Evolutionary conservation across 2,888 invertebrate genomes (phyloP).

Genomic region (Sabellastarte sp.): DNA sequence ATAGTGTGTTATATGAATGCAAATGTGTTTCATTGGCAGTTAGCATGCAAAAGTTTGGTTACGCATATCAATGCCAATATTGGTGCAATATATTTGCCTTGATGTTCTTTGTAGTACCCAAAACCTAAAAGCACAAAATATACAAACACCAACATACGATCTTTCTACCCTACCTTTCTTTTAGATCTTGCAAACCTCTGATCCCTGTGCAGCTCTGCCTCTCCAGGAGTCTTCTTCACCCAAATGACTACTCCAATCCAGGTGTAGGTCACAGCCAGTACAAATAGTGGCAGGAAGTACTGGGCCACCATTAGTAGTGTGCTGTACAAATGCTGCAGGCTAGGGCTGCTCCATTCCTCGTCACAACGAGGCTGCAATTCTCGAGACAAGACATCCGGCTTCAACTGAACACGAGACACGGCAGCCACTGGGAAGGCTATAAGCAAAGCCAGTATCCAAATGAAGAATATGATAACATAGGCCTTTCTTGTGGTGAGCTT

Average conservation of each 20-base stretch:
- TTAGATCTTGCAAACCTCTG: conserved; percentile 81
- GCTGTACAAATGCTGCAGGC: conserved; percentile 67
- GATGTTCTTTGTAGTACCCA: too few relatives aligned
- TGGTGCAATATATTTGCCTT: too few relatives aligned
- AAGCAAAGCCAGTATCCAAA: conserved; percentile 75
- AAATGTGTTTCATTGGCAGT: too few relatives aligned
- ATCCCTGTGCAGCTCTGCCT: conserved; percentile 81
- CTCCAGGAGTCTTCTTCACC: conserved; percentile 84
- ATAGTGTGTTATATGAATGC: too few relatives aligned
- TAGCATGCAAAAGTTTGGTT: too few relatives aligned
- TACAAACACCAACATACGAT: too few relatives aligned
- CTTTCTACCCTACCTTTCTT: conserved; percentile 75
- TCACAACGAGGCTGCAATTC: conserved; percentile 17
- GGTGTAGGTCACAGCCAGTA: conserved; percentile 81
- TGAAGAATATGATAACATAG: conserved; percentile 69
- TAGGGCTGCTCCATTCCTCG: conserved; percentile 35
- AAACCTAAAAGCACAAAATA: too few relatives aligned
- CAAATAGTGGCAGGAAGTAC: conserved; percentile 78
- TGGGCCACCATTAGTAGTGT: conserved; percentile 77
- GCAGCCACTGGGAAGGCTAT: conserved; percentile 81
- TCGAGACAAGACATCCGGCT: conserved; percentile 3
- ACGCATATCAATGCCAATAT: too few relatives aligned
- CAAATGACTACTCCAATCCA: conserved; percentile 84
- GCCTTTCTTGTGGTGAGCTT: conserved; percentile 62
- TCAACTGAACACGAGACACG: conserved; percentile 63